A percentile compares a stretch with the other conserved stretches of the same genome.
Conservation (phyloP, 2,797 vertebrate genomes). For the Dermochelys coriacea region DNA sequence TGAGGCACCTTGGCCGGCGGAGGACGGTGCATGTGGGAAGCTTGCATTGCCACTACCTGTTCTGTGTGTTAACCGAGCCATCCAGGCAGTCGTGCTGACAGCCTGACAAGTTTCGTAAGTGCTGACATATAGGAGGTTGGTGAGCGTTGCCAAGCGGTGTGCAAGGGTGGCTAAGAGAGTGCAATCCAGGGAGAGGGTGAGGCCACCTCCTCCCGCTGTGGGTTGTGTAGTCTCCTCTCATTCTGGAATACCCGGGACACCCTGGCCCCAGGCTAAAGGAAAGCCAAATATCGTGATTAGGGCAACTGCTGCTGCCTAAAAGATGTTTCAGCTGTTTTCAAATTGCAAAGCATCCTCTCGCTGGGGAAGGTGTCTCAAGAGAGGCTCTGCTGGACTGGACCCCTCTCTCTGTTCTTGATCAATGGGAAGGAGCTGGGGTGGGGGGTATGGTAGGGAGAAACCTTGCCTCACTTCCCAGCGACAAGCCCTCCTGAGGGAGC, state of each 20-base stretch:
- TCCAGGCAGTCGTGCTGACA: not conserved
- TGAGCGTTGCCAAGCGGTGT: not conserved
- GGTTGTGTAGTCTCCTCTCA: not conserved
- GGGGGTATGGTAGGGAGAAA: not conserved
- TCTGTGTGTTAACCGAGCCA: not conserved
- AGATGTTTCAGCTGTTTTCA: not conserved
- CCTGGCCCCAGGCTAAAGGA: not conserved
- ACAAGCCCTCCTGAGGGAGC: not conserved
- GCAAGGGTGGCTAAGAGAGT: not conserved
- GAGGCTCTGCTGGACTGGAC: not conserved
- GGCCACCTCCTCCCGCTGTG: not conserved
- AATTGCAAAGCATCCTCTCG: not conserved
- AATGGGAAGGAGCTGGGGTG: too few relatives aligned
- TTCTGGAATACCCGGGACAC: not conserved
- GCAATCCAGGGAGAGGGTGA: too few relatives aligned
- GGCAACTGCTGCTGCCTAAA: not conserved
- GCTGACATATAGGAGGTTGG: not conserved
- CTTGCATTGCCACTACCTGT: not conserved
- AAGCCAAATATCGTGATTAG: not conserved
- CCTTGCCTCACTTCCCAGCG: not conserved
- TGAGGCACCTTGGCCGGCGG: not conserved
- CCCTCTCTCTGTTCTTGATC: not conserved
- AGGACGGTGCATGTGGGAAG: not conserved
- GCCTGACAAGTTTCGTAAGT: not conserved
- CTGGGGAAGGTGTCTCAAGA: not conserved